phyloP scores from a whole-genome alignment of 2,113 vertebrate genomes.

The Phasianus colchicus region DNA sequence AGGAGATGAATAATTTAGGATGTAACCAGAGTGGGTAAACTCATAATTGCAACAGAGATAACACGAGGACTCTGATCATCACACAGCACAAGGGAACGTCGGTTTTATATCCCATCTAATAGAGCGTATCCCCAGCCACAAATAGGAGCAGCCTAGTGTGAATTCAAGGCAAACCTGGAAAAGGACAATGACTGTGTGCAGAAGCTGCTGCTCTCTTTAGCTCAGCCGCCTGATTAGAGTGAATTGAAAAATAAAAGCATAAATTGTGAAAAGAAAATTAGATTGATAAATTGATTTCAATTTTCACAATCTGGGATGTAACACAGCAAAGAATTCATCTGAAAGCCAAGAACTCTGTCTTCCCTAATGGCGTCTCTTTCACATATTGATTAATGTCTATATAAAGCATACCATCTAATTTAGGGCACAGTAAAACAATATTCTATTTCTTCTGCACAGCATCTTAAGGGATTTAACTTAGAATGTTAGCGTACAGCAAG shows the following conservation, averaged over 20 bases:
- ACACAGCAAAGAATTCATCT: background rate
- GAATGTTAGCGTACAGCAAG: background rate
- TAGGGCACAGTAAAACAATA: slow-evolving; percentile 23
- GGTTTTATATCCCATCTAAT: fast-evolving
- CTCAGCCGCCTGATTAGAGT: background rate
- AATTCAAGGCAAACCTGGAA: fast-evolving
- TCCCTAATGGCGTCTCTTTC: slow-evolving; percentile 4
- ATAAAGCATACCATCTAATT: background rate
- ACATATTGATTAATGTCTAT: background rate
- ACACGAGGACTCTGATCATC: background rate
- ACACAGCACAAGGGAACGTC: fast-evolving
- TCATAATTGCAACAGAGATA: background rate
- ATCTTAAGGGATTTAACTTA: slow-evolving; percentile 20
- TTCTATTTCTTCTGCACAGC: background rate
- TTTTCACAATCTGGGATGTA: background rate
- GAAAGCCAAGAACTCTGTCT: background rate
- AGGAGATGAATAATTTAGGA: background rate
- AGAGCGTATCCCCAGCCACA: background rate
- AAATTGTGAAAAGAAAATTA: background rate
- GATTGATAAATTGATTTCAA: slow-evolving; percentile 21
- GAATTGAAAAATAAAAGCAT: background rate
- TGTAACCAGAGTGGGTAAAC: background rate
- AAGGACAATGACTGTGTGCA: fast-evolving
- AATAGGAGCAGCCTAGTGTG: fast-evolving
- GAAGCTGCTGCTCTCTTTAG: background rate